Conservation (phyloP, 2,888 invertebrate genomes). For the Neoascia interrupta region DNA sequence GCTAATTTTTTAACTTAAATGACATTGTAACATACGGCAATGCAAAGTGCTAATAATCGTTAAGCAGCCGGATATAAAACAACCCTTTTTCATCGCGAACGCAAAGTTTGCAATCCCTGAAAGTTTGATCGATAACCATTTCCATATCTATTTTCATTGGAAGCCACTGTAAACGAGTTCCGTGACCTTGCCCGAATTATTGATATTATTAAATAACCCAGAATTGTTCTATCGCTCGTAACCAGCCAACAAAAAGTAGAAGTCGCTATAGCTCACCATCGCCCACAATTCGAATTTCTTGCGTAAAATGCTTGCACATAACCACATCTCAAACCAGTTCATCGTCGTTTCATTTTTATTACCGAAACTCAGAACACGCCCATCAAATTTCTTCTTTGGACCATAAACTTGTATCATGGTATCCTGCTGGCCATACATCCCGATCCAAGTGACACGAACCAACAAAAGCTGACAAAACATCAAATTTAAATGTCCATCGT, state of each 20-base stretch:
- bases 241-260: conserved; percentile 1
- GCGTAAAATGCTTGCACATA: conserved; percentile 20
- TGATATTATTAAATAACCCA: conserved; percentile 17
- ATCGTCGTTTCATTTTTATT: conserved; percentile 23
- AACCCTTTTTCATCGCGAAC: no score
- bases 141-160: conserved; percentile 33
- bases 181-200: conserved; percentile 41
- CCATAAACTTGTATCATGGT: conserved; percentile 26
- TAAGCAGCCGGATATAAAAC: no score
- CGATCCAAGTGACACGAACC: conserved; percentile 4
- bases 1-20: no score
- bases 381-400: conserved; percentile 20
- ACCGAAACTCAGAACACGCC: conserved; percentile 16
- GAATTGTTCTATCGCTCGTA: conserved; percentile 3
- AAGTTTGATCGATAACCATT: conserved; percentile 46
- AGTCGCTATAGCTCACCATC: neutral
- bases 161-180: conserved; percentile 15
- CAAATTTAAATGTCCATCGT: conserved; percentile 47
- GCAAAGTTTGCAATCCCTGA: conserved; percentile 22
- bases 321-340: conserved; percentile 23
- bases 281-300: neutral
- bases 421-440: neutral
- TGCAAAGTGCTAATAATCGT: no score
- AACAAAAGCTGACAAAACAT: conserved; percentile 46
- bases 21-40: no score